Conservation (phyloP, 2,888 invertebrate genomes). For the Chorisops tibialis region DNA sequence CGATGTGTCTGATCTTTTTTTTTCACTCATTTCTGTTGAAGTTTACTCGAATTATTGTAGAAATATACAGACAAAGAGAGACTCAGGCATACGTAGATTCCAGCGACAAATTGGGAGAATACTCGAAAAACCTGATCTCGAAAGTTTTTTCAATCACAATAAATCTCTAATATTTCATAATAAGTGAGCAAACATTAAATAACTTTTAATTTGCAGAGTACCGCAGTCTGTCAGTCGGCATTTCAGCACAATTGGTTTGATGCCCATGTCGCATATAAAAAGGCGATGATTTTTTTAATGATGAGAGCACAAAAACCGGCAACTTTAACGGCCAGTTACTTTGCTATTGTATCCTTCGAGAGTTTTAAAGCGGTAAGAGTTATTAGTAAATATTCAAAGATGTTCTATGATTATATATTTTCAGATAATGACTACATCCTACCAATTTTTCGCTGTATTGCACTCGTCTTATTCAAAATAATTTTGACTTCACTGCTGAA, state of each 20-base stretch:
- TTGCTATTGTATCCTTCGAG: slow-evolving; percentile 7
- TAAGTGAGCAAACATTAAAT: too few species aligned
- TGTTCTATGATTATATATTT: neutral
- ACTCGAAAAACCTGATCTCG: too few species aligned
- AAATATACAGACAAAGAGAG: too few species aligned
- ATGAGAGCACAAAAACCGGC: slow-evolving; percentile 10
- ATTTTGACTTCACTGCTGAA: too few species aligned
- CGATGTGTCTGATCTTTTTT: too few species aligned
- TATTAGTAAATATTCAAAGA: neutral
- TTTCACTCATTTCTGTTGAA: too few species aligned
- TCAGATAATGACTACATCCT: slow-evolving; percentile 16
- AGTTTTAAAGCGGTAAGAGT: slow-evolving; percentile 14
- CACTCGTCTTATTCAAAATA: neutral
- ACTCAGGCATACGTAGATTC: too few species aligned
- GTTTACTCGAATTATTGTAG: too few species aligned
- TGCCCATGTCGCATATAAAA: neutral
- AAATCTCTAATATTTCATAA: too few species aligned
- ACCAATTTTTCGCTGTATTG: slow-evolving; percentile 12
- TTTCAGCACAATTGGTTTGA: slow-evolving; percentile 12
- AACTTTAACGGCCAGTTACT: slow-evolving; percentile 3
- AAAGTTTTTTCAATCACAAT: too few species aligned
- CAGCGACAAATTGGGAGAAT: too few species aligned
- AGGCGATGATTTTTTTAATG: slow-evolving; percentile 12
- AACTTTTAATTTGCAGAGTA: neutral
- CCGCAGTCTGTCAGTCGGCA: neutral